phyloP scores from a whole-genome alignment of 1,140 invertebrate species.

The Melitaea cinxia region DNA sequence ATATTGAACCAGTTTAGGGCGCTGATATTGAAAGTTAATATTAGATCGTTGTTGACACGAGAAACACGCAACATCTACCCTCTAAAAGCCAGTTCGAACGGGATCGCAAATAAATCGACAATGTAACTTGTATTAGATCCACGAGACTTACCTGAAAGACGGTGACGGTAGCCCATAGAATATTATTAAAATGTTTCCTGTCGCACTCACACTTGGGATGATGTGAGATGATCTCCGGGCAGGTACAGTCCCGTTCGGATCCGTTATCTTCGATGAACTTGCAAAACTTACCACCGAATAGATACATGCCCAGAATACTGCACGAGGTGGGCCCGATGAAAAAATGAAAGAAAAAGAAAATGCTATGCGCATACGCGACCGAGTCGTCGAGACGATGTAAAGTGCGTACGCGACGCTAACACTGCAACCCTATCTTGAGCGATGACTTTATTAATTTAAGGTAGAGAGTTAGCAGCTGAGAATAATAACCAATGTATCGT shows the following conservation, averaged over 20 bases:
- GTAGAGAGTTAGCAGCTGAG: constrained; percentile 2
- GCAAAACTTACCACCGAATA: constrained; percentile 99
- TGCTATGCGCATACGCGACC: constrained; percentile 79
- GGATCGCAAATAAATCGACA: constrained; percentile 78
- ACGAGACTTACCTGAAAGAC: constrained; percentile 95
- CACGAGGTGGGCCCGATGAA: constrained; percentile 73
- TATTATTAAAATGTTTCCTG: constrained; percentile 98
- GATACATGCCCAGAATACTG: constrained; percentile 99
- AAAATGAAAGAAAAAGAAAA: constrained; percentile 82
- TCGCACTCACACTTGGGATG: constrained; percentile 95
- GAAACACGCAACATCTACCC: constrained; percentile 66
- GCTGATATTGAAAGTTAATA: not conserved
- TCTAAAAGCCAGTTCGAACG: constrained; percentile 65
- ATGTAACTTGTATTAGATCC: constrained; percentile 61
- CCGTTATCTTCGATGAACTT: constrained; percentile 94
- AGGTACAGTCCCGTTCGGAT: constrained; percentile 93
- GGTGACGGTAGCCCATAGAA: constrained; percentile 97
- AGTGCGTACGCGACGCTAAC: constrained; percentile 67
- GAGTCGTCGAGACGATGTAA: constrained; percentile 62
- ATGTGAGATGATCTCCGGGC: constrained; percentile 92
- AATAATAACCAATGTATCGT: not conserved
- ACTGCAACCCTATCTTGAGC: constrained; percentile 52
- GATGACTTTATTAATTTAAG: constrained; percentile 35
- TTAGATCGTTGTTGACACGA: constrained; percentile 47
- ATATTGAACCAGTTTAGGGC: not conserved